Evolutionary conservation across 1,140 invertebrate genomes (phyloP).

Genomic region (Papilio helenus): DNA sequence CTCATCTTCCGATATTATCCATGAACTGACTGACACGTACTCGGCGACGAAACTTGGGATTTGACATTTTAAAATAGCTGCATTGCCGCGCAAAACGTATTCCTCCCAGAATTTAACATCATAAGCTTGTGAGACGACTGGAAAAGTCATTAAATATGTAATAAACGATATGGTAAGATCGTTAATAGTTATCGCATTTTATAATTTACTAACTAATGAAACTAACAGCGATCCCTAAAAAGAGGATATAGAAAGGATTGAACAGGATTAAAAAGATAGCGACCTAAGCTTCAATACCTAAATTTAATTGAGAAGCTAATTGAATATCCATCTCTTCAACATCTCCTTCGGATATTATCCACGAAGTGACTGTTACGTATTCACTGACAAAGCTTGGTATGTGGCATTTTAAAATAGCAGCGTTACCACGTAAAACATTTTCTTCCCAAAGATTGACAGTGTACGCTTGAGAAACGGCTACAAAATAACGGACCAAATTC

Average conservation of each 20-base stretch:
- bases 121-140: constrained; percentile 94
- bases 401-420: constrained; percentile 92
- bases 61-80: constrained; percentile 93
- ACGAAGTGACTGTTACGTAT: constrained; percentile 90
- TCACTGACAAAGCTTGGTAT: constrained; percentile 94
- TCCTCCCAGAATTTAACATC: constrained; percentile 94
- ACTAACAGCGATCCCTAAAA: neutral
- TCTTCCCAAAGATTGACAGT: constrained; percentile 94
- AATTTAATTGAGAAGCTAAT: constrained; percentile 67
- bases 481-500: constrained; percentile 49
- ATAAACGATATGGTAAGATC: neutral
- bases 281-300: constrained; percentile 61
- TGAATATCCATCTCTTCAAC: constrained; percentile 68
- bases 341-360: constrained; percentile 89
- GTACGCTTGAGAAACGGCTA: constrained; percentile 94
- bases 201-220: constrained; percentile 5
- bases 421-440: constrained; percentile 92
- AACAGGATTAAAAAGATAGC: constrained; percentile 35
- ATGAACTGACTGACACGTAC: constrained; percentile 90
- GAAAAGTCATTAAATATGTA: constrained; percentile 52
- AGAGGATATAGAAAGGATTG: constrained; percentile 27
- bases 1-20: constrained; percentile 86
- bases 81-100: constrained; percentile 93
- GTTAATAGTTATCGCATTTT: neutral
- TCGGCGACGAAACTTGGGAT: constrained; percentile 95